Conservation (phyloP, 35 echinoderm and acorn worm species). For the Strongylocentrotus purpuratus region DNA sequence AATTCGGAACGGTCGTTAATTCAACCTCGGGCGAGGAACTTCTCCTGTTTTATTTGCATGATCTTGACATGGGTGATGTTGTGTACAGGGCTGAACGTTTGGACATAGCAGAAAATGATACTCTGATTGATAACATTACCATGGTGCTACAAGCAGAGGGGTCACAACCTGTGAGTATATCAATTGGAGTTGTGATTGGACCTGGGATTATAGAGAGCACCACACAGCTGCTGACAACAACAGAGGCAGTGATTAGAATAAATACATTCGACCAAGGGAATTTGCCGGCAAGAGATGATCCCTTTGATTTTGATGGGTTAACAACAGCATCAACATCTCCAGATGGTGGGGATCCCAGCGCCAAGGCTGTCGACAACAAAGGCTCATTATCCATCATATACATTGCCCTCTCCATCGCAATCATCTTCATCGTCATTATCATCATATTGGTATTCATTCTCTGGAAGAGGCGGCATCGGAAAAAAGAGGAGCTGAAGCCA, state of each 20-base stretch:
- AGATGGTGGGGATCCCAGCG: slow-evolving; percentile 41
- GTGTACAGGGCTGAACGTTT: slow-evolving; percentile 36
- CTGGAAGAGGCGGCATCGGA: slow-evolving; percentile 45
- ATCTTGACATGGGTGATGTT: slow-evolving; percentile 39
- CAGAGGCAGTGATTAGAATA: slow-evolving; percentile 18
- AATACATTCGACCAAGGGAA: neutral
- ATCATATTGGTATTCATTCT: slow-evolving; percentile 67
- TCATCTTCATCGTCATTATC: slow-evolving; percentile 70
- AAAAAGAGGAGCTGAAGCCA: slow-evolving; percentile 37
- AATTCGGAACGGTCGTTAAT: slow-evolving; percentile 51
- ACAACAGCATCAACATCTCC: slow-evolving; percentile 50
- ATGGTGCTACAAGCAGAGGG: slow-evolving; percentile 44
- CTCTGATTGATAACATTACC: slow-evolving; percentile 53
- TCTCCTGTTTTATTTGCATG: slow-evolving; percentile 48
- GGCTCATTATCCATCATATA: slow-evolving; percentile 54
- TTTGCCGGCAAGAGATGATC: slow-evolving; percentile 14
- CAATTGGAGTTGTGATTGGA: slow-evolving; percentile 43
- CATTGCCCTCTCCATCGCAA: slow-evolving; percentile 70
- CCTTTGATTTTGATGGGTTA: neutral
- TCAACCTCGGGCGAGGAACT: slow-evolving; percentile 45
- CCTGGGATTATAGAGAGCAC: slow-evolving; percentile 38
- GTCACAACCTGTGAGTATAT: slow-evolving; percentile 59
- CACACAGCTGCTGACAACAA: slow-evolving; percentile 27
- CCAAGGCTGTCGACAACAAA: slow-evolving; percentile 45
- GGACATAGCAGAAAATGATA: slow-evolving; percentile 53